Percentiles rank a stretch among this genome's conserved stretches.
Evolutionary conservation across 2,113 vertebrate genomes (phyloP).

Genomic region (Pangasianodon hypophthalmus): DNA sequence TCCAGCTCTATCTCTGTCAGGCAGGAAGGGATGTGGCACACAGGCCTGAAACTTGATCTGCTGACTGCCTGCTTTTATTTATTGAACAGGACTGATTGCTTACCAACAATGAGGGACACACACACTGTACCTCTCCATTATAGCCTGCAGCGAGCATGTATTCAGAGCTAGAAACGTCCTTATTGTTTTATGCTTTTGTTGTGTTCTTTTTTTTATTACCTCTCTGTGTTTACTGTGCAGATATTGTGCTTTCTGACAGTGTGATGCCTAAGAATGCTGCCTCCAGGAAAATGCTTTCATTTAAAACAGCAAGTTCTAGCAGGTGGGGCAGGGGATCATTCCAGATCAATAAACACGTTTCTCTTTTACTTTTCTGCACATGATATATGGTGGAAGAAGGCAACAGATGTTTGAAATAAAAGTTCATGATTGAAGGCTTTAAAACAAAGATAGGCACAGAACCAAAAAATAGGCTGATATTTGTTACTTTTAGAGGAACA

Average conservation of each 20-base stretch:
- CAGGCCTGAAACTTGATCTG: conserved; percentile 61
- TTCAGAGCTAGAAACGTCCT: conserved; percentile 51
- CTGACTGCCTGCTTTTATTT: conserved; percentile 67
- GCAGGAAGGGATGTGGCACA: not conserved
- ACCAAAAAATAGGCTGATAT: not conserved
- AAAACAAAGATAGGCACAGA: not conserved
- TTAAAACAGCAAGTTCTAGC: conserved; percentile 20
- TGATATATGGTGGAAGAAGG: not conserved
- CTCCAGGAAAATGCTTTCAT: conserved; percentile 30
- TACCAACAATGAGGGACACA: conserved; percentile 64
- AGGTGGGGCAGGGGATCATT: conserved; percentile 13
- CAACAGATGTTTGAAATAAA: not conserved
- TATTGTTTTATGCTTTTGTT: conserved; percentile 37
- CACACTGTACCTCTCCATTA: not conserved
- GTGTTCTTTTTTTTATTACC: conserved; percentile 21
- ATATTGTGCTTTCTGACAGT: conserved; percentile 13
- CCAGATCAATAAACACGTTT: conserved; percentile 9
- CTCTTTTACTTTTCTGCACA: not conserved
- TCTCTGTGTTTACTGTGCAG: conserved; percentile 35
- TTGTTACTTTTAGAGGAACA: not conserved
- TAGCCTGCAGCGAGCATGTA: conserved; percentile 15
- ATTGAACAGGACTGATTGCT: conserved; percentile 59
- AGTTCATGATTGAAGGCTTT: not conserved
- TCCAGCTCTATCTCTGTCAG: not conserved
- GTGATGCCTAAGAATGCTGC: conserved; percentile 19